Percentiles rank a stretch among this genome's conserved stretches.
These are phyloP conservation scores for Berghia stephanieae DNA, from an alignment of 1,140 invertebrate genomes.

Conservation along the genomic window DNA sequence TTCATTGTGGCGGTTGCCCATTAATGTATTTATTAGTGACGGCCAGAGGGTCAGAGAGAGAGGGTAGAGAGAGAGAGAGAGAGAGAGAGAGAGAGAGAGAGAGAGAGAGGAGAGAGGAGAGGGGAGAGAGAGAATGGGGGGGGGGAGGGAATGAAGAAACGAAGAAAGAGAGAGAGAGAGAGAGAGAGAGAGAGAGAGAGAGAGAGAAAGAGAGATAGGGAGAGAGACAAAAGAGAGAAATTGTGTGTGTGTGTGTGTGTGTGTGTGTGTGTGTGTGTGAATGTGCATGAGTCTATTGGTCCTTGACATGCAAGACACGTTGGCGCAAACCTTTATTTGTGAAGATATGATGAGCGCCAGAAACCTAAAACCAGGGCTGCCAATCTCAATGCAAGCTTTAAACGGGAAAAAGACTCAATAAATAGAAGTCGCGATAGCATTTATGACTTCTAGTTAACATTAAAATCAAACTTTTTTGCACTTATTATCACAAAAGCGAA, in stretches of 20 bases:
- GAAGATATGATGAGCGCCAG: too few relatives aligned
- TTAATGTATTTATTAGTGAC: too few relatives aligned
- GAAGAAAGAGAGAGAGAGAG: slow-evolving; percentile 10
- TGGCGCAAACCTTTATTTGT: too few relatives aligned
- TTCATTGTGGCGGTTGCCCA: too few relatives aligned
- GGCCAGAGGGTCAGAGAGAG: not conserved
- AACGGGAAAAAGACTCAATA: too few relatives aligned
- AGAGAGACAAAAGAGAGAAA: not conserved
- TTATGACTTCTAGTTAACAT: too few relatives aligned
- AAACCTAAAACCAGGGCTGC: too few relatives aligned
- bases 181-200: not conserved
- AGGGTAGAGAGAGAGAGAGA: slow-evolving; percentile 1
- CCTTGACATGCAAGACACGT: too few relatives aligned
- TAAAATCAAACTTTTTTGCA: too few relatives aligned
- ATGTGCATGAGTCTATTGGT: not conserved
- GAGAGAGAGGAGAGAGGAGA: not conserved
- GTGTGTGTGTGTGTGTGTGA: slow-evolving; percentile 4
- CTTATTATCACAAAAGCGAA: too few relatives aligned
- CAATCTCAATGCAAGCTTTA: too few relatives aligned
- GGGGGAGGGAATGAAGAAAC: not conserved
- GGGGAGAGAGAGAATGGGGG: not conserved
- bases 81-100: slow-evolving; percentile 9
- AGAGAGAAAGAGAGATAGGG: not conserved
- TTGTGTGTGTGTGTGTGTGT: slow-evolving; percentile 1
- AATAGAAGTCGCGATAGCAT: too few relatives aligned